These are phyloP conservation scores for Noctua pronuba DNA, from an alignment of 2,888 invertebrate genomes.

Conservation along the genomic window DNA sequence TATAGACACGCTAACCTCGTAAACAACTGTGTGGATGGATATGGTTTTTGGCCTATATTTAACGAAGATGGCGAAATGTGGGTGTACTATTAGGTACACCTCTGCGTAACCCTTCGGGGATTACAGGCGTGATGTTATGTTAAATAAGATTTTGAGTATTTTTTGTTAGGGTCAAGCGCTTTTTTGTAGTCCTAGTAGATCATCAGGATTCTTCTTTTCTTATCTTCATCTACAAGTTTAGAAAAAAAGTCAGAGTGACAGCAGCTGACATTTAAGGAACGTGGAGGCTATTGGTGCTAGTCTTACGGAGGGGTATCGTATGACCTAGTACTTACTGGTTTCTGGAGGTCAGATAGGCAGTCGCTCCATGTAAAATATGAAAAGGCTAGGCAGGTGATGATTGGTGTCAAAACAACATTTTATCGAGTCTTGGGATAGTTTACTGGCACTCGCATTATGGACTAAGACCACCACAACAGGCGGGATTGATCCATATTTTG, in stretches of 20 bases:
- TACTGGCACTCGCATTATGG: neutral
- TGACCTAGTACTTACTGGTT: neutral
- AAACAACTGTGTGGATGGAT: neutral
- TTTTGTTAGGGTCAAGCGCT: neutral
- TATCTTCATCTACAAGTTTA: neutral
- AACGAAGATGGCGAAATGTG: too few species aligned
- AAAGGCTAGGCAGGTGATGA: neutral
- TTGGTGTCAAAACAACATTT: neutral
- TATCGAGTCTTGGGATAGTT: neutral
- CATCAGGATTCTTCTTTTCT: neutral
- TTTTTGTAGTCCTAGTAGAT: neutral
- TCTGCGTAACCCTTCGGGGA: too few species aligned
- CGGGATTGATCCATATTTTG: too few species aligned
- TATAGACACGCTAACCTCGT: constrained; percentile 4
- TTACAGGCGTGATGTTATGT: too few species aligned
- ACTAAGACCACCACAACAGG: neutral
- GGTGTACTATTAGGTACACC: too few species aligned
- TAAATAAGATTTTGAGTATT: neutral
- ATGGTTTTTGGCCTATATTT: neutral
- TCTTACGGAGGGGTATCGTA: too few species aligned
- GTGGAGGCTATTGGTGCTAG: too few species aligned
- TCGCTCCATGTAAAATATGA: neutral
- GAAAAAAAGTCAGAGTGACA: too few species aligned
- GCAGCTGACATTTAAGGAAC: neutral
- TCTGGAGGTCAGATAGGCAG: neutral